Conservation (phyloP, 2,888 invertebrate genomes). For the Spilosoma lubricipeda region DNA sequence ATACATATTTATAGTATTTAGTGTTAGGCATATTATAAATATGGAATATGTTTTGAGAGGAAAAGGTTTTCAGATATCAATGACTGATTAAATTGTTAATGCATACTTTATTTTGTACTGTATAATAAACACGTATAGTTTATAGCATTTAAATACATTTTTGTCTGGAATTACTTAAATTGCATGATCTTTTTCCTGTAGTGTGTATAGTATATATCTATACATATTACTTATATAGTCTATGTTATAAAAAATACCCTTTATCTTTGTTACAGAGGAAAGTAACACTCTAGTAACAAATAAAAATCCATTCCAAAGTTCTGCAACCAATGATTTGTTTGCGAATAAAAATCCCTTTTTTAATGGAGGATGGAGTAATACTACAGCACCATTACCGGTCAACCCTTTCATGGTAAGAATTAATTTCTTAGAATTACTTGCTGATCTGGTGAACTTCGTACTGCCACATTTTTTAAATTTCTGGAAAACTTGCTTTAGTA, state of each 20-base stretch:
- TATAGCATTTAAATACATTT: neutral
- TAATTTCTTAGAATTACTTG: neutral
- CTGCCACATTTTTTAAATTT: too few species aligned
- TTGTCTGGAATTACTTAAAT: neutral
- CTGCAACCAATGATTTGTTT: constrained; percentile 76
- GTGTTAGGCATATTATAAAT: neutral
- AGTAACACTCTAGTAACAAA: constrained; percentile 62
- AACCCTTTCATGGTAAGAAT: constrained; percentile 81
- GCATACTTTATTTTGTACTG: neutral
- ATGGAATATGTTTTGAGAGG: neutral
- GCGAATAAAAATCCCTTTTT: constrained; percentile 81
- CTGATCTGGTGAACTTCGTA: too few species aligned
- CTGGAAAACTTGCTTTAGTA: too few species aligned
- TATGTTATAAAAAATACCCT: neutral
- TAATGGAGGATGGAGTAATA: constrained; percentile 77
- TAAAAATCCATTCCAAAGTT: constrained; percentile 83
- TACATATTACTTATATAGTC: too few species aligned
- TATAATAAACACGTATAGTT: neutral
- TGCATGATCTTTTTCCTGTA: neutral
- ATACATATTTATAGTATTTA: neutral
- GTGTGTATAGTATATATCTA: neutral
- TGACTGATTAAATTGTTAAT: neutral
- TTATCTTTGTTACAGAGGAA: constrained; percentile 71
- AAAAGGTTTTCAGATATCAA: neutral
- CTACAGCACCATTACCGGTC: constrained; percentile 67